Base-by-base conservation (phyloP, 2,113 vertebrate species). In the Oenanthe oenanthe region DNA sequence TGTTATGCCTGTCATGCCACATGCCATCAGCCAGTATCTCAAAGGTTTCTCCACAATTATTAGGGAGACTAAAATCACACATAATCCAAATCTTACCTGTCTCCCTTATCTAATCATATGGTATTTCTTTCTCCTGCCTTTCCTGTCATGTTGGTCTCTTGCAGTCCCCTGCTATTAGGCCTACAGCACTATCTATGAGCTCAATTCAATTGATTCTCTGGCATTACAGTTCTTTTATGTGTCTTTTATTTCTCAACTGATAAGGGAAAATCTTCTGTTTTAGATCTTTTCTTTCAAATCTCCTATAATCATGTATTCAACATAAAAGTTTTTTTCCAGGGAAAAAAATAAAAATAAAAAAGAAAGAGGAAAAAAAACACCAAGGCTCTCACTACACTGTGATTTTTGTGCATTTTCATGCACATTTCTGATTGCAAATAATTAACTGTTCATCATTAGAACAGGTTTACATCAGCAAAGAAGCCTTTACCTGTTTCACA, bases 11-110 rank as follows among this genome's bases (percentile, higher is more conserved):
- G 17, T 95, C 93, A 85, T 86, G 88, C 32, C 45, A 36, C 80
- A 53, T 66, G 28, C 34, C 74, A 71, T 61, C 68, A 91, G 72
- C 56, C 63, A 66, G 68, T 71, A 85, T 95, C 93, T 96, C 90
- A 92, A 79, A 93, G 72, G 3, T 94, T 97, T 97, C 85, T 97
- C 88, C 85, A 20, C 61, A 91, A 97, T 96, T 97, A 95, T 97
- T 95, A 95, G 81, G 86, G 70, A 91, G 42, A 72, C 10, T 70
- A 82, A 96, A 97, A 95, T 96, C 85, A 91, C 53, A 87, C 70
- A 68, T 93, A 96, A 95, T 95, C 92, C 95, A 56, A 85, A 84
- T 95, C 77, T 85, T 95, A 95, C 95, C 77, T 94, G 73, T 88
- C 75, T 95, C 70, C 10, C 63, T 97, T 96, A 96, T 92, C 95